Conservation (phyloP, 2,888 invertebrate genomes). For the Protodeltote pygarga region DNA sequence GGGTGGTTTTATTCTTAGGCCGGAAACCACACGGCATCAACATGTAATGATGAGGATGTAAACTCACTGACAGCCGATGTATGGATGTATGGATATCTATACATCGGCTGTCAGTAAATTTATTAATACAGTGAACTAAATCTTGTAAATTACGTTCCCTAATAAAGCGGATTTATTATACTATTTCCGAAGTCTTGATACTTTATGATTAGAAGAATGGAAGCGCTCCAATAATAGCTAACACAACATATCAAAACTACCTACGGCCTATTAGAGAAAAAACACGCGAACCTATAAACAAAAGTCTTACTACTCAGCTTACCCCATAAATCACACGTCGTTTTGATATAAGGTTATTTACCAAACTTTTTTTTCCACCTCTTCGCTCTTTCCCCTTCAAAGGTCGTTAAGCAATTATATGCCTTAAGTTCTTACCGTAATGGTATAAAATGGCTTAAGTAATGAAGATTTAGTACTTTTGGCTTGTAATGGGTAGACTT, state of each 20-base stretch:
- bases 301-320: conserved; percentile 39
- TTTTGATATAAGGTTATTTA: conserved; percentile 52
- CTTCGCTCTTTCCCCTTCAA: conserved; percentile 19
- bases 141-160: too few relatives aligned
- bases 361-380: conserved; percentile 43
- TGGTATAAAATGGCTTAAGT: conserved; percentile 44
- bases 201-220: too few relatives aligned
- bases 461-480: conserved; percentile 47
- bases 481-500: conserved; percentile 28
- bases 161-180: too few relatives aligned
- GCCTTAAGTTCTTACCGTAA: conserved; percentile 49
- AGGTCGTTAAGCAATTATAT: conserved; percentile 47
- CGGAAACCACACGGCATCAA: too few relatives aligned
- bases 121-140: too few relatives aligned
- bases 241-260: conserved; percentile 32
- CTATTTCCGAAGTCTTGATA: too few relatives aligned
- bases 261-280: conserved; percentile 42
- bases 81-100: too few relatives aligned
- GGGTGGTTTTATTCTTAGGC: too few relatives aligned
- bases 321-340: conserved; percentile 44
- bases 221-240: not conserved
- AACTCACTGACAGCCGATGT: too few relatives aligned
- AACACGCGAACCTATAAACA: conserved; percentile 47
- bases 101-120: too few relatives aligned
- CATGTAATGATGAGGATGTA: too few relatives aligned